phyloP scores from a whole-genome alignment of 2,888 invertebrate species.

The Schrankia costaestrigalis region DNA sequence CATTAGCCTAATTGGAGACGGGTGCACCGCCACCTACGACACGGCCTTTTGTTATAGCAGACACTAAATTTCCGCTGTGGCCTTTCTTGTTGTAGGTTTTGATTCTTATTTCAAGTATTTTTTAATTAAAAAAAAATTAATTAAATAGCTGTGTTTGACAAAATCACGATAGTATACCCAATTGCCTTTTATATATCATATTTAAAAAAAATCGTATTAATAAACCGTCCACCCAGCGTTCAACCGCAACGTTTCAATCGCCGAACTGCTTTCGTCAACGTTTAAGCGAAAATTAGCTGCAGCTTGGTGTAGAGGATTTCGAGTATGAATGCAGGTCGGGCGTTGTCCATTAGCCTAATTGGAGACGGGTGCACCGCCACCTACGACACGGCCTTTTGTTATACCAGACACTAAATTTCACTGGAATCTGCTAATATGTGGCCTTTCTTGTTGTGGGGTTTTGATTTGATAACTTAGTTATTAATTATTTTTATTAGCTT shows the following conservation, averaged over 20 bases:
- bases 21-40: constrained; percentile 48
- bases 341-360: constrained; percentile 80
- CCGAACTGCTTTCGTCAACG: constrained; percentile 42
- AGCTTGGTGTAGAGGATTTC: constrained; percentile 75
- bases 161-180: no score
- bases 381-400: constrained; percentile 57
- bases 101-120: no score
- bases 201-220: no score
- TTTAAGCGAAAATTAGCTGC: constrained; percentile 77
- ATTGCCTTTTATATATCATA: no score
- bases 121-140: no score
- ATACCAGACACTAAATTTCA: constrained; percentile 40
- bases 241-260: constrained; percentile 30
- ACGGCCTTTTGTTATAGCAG: constrained; percentile 53
- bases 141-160: no score
- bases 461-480: no score
- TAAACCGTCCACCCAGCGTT: no score
- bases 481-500: no score
- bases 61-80: constrained; percentile 42
- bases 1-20: constrained; percentile 80
- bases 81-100: no score
- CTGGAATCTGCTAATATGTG: constrained; percentile 27
- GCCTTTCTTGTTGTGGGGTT: no score
- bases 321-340: constrained; percentile 76
- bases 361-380: constrained; percentile 57